phyloP scores from a whole-genome alignment of 2,113 vertebrate genomes.

The Xenopus laevis region DNA sequence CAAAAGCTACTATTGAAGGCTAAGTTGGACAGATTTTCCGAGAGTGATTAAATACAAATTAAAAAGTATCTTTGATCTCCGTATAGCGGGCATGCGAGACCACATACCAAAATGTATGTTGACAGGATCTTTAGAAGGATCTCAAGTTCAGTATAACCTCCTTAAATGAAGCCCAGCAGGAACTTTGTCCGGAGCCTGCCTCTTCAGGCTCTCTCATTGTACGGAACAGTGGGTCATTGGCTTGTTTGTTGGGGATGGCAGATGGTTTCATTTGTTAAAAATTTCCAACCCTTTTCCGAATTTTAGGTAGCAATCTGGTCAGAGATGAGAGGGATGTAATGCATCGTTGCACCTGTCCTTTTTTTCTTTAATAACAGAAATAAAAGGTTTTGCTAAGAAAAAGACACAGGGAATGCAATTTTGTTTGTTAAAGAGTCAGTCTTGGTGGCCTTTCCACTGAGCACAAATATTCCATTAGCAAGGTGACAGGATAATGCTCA shows the following conservation, averaged over 20 bases:
- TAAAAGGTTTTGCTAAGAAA: neutral
- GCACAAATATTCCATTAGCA: neutral
- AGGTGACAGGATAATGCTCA: too few relatives aligned
- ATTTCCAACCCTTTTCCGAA: conserved; percentile 52
- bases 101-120: conserved; percentile 48
- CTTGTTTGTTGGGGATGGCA: conserved; percentile 55
- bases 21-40: conserved; percentile 40
- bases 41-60: conserved; percentile 60
- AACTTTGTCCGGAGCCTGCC: conserved; percentile 49
- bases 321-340: conserved; percentile 48
- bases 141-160: conserved; percentile 50
- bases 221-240: conserved; percentile 48
- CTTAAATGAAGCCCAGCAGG: conserved; percentile 62
- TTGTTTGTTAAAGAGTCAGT: neutral
- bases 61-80: conserved; percentile 61
- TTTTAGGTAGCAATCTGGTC: conserved; percentile 49
- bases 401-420: neutral
- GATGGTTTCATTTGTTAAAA: conserved; percentile 66
- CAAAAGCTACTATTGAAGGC: neutral
- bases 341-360: conserved; percentile 58
- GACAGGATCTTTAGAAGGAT: conserved; percentile 53
- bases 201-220: conserved; percentile 49
- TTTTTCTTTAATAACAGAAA: conserved; percentile 12
- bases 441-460: neutral
- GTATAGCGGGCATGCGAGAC: conserved; percentile 46